Conservation (phyloP, 1,140 invertebrate species). For the Mactra quadrangularis region DNA sequence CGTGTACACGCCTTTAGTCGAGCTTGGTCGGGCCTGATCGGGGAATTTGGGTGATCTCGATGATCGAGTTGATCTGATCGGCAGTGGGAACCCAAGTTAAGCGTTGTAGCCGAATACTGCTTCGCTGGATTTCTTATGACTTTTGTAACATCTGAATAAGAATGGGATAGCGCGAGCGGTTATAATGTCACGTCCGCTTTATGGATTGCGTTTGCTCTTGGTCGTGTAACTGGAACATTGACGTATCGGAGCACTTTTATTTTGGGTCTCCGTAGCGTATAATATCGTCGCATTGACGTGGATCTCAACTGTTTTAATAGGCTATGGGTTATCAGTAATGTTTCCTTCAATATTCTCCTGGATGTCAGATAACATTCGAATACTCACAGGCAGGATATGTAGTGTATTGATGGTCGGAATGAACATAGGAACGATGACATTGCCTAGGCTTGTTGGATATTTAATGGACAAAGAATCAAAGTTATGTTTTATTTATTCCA, state of each 20-base stretch:
- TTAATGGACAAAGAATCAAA: conserved; percentile 39
- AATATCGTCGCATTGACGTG: background rate
- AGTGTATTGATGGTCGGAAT: conserved; percentile 43
- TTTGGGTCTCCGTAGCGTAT: conserved; percentile 41
- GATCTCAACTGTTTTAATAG: conserved; percentile 1
- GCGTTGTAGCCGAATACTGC: conserved; percentile 16
- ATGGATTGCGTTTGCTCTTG: conserved; percentile 42
- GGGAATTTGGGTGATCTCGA: no score
- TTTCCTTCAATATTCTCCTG: conserved; percentile 53
- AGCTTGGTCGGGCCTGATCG: no score
- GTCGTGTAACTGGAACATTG: conserved; percentile 36
- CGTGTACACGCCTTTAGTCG: no score
- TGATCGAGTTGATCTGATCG: no score
- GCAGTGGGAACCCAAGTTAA: no score
- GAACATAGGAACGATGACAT: conserved; percentile 1
- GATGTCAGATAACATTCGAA: conserved; percentile 39
- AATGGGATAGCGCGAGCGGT: conserved; percentile 22
- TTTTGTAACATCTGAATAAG: conserved; percentile 14
- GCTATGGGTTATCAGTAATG: conserved; percentile 44
- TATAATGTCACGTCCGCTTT: conserved; percentile 15
- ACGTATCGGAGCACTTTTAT: background rate
- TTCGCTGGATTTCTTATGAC: conserved; percentile 49
- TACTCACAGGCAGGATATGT: conserved; percentile 32
- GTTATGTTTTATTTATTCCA: conserved; percentile 43
- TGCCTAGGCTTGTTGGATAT: conserved; percentile 32